phyloP scores from a whole-genome alignment of 2,113 vertebrate genomes.

The Rhinogobius similis region DNA sequence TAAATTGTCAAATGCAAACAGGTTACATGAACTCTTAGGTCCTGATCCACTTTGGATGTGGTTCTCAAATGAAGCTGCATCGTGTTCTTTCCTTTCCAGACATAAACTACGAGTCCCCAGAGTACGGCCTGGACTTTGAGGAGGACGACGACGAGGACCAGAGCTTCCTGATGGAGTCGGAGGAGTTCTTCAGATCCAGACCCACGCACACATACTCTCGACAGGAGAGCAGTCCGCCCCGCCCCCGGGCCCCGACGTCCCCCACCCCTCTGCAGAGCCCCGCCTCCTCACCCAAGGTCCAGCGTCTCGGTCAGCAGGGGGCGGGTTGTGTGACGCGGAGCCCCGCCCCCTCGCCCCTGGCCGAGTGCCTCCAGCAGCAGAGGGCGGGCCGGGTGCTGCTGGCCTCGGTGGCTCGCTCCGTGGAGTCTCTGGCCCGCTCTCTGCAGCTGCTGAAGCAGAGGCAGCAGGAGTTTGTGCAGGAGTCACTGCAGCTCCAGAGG shows the following conservation, averaged over 20 bases:
- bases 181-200: slow-evolving; percentile 30
- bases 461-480: slow-evolving; percentile 76
- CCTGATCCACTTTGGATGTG: no score
- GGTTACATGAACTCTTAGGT: no score
- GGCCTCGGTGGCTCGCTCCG: slow-evolving; percentile 70
- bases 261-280: background rate
- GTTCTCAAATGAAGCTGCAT: no score
- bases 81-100: background rate
- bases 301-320: background rate
- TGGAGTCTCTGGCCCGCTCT: slow-evolving; percentile 72
- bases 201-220: slow-evolving; percentile 65
- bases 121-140: slow-evolving; percentile 30
- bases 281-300: background rate
- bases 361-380: slow-evolving; percentile 77
- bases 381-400: slow-evolving; percentile 71
- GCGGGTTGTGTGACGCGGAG: background rate
- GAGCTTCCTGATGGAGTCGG: slow-evolving; percentile 35
- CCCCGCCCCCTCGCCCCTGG: slow-evolving; percentile 60
- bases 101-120: background rate
- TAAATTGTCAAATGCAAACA: no score
- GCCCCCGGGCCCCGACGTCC: background rate
- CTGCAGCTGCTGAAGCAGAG: slow-evolving; percentile 76
- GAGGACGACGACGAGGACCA: slow-evolving; percentile 51
- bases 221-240: slow-evolving; percentile 12
- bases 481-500: slow-evolving; percentile 75